phyloP scores from a whole-genome alignment of 2,888 invertebrate genomes.

The Xanthorhoe spadicearia region DNA sequence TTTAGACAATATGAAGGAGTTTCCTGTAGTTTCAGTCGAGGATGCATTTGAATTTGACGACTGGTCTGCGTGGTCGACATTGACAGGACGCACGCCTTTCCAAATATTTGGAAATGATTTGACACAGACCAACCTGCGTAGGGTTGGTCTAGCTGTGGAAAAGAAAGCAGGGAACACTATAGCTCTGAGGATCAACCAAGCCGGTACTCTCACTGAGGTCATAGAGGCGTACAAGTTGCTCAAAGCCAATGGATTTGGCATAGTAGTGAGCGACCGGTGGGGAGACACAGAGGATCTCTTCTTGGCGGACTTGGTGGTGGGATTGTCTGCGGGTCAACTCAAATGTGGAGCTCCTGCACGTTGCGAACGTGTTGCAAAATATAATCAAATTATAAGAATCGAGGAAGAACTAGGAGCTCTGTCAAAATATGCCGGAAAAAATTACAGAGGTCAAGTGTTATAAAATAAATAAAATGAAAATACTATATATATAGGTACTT shows the following conservation, averaged over 20 bases:
- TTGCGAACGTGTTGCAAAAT: slow-evolving; percentile 97
- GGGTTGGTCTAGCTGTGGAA: slow-evolving; percentile 95
- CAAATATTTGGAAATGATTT: slow-evolving; percentile 97
- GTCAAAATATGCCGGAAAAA: slow-evolving; percentile 97
- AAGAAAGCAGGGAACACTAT: slow-evolving; percentile 98
- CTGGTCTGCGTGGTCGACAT: slow-evolving; percentile 96
- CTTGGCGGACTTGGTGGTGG: slow-evolving; percentile 98
- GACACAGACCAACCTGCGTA: slow-evolving; percentile 95
- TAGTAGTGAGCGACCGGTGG: slow-evolving; percentile 83
- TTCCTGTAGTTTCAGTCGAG: slow-evolving; percentile 96
- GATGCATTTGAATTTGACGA: slow-evolving; percentile 99
- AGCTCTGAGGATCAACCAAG: slow-evolving; percentile 97
- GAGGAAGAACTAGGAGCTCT: slow-evolving; percentile 97
- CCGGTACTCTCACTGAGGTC: slow-evolving; percentile 98
- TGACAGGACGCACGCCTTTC: slow-evolving; percentile 88
- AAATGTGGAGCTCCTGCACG: slow-evolving; percentile 99
- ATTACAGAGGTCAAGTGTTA: slow-evolving; percentile 89
- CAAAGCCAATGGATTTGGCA: slow-evolving; percentile 98
- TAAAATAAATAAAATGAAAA: slow-evolving; percentile 7
- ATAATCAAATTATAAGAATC: slow-evolving; percentile 98
- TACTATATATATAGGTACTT: neutral
- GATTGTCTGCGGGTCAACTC: slow-evolving; percentile 98
- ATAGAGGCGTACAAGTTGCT: slow-evolving; percentile 96
- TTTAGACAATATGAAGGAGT: slow-evolving; percentile 94
- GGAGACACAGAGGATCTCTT: slow-evolving; percentile 99